Evolutionary conservation across 2,113 vertebrate species (phyloP).

Genomic region (Alligator sinensis): DNA sequence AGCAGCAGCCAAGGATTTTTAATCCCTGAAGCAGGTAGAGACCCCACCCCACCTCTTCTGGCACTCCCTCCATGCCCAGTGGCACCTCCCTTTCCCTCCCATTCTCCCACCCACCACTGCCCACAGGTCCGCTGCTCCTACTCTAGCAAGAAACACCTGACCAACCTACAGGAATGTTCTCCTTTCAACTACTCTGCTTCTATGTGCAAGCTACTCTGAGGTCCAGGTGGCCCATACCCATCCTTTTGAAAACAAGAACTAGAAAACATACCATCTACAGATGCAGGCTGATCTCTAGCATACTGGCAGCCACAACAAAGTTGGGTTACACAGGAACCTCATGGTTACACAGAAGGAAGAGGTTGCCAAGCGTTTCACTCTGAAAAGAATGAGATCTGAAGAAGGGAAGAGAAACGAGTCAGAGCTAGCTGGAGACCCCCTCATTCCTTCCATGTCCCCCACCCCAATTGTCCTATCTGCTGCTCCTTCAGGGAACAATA

Average conservation of each 20-base stretch:
- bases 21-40: no score
- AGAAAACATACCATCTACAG: background rate
- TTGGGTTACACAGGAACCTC: background rate
- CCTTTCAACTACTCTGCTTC: no score
- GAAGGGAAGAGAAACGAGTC: background rate
- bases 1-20: no score
- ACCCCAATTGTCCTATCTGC: background rate
- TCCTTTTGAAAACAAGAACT: background rate
- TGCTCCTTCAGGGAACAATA: background rate
- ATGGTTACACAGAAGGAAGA: background rate
- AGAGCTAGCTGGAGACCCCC: background rate
- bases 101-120: no score
- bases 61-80: no score
- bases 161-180: no score
- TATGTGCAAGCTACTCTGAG: no score
- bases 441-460: background rate
- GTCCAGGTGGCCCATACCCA: no score
- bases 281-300: background rate
- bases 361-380: background rate
- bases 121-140: no score
- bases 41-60: no score
- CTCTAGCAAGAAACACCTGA: no score
- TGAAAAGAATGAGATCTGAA: background rate
- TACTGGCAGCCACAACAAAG: fast-evolving
- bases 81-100: no score